Base-by-base conservation (phyloP, 2,888 invertebrate genomes). In the Metallyticus violacea region DNA sequence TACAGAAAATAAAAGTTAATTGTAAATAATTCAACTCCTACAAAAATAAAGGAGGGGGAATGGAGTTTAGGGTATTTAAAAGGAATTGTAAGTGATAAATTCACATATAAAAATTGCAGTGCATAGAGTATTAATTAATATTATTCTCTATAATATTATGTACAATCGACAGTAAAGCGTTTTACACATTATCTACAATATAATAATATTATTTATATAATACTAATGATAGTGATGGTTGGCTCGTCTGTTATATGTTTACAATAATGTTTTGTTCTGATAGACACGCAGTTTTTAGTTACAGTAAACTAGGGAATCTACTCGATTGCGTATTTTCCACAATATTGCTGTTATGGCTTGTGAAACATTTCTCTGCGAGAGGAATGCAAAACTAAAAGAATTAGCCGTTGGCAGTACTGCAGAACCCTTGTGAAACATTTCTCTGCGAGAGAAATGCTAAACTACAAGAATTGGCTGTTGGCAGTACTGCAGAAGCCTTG, bases 101-200 rank as follows among this genome's bases (percentile, higher is more conserved):
- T n/a, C n/a, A n/a, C n/a, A n/a, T n/a, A n/a, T n/a, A 62, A 62
- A 15, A 62, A 62, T 2, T 62, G 40, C 40, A 62, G 6, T 15
- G 15, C n/a, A 15, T 62, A 62, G 40, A 62, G 40, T 62, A 62
- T 62, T 62, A 62, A 62, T 62, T 62, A 62, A 62, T 62, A 83
- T 83, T 77, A 77, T 26, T 62, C 82, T 83, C 83, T 83, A 77
- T 83, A 83, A 83, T 83, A 83, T 81, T 86, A 86, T 86, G 78
- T 87, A 88, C 88, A 88, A 76, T 88, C 79, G 87, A 86, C 86
- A 86, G 84, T 40, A 82, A 81, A 86, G 79, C 30, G 29, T 81
- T 85, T 87, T 86, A 88, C 88, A 88, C 88, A 83, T 28, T 88
- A 88, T 88, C 88, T 88, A 88, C 88, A 88, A 27, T 83, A 87